Base-by-base conservation (phyloP, 2,888 invertebrate species). In the Zootermopsis nevadensis region DNA sequence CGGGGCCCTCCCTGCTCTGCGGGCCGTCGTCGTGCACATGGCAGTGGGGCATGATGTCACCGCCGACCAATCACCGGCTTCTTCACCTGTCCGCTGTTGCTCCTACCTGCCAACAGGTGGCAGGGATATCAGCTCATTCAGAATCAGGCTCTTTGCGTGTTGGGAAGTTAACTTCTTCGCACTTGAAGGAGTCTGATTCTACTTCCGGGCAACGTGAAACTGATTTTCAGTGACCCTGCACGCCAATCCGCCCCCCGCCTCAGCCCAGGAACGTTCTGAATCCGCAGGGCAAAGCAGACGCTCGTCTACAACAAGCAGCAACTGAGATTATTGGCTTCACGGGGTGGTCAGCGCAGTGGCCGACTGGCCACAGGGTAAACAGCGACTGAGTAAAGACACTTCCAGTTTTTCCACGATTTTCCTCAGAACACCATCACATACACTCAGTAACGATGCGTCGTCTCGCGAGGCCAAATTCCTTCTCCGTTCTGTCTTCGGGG, bases 281-380 rank as follows among this genome's bases (percentile, higher is more conserved):
- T 60, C 60, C 60, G 22, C n/a, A 15, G 60, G 60, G 19, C 19
- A 31, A n/a, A 6, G 30, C 55, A 42, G 81, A 72, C 69, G 12
- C 42, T 24, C 81, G 69, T 81, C 42, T 48, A 81, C 72, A 42
- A 42, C 72, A 38, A 72, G 69, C 35, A 81, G 81, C 72, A 81
- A 81, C 72, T 81, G 72, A 81, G 72, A 72, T 81, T 81, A 81
- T 81, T 74, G 81, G 48, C 81, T 81, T 81, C 81, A 81, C 30
- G 81, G 81, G 81, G 48, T 60, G 15, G 3, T n/a, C 4, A 60
- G n/a, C 19, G 60, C 60, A 60, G 60, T 60, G 60, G 19, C 60
- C 60, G 60, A 60, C 60, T 60, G 60, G 60, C 60, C 4, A n/a
- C n/a, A n/a, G n/a, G n/a, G n/a, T n/a, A n/a, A n/a, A n/a, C n/a